Base-by-base conservation (phyloP, 2,888 invertebrate species). In the Caenorhabditis becei region DNA sequence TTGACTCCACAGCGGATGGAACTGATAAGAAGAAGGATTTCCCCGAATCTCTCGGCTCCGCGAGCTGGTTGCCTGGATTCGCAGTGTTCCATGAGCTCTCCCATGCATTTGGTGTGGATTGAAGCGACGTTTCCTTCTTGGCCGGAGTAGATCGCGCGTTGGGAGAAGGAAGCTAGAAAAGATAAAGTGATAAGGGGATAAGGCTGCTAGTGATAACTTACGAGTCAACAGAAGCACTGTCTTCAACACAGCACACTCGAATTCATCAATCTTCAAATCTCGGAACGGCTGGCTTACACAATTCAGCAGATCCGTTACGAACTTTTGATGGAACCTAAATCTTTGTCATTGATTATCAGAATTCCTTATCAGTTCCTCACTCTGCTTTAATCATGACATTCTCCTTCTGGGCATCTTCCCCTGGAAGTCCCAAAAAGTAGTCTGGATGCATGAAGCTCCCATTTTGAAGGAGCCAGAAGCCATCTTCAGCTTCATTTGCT, bases 391-490 rank as follows among this genome's bases (percentile, higher is more conserved):
- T 23, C 16, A 26, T 37, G 23, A 65, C 62, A 32, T 71, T 66
- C 47, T 59, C 61, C 11, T 54, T 28, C 16, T 37, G 11, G 10
- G 14, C 18, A 28, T 77, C 77, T 11, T 56, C 67, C 5, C 24
- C 69, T 0, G 81, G 69, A 11, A 83, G 62, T 20, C 83, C 83
- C n/a, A 59, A 70, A 24, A 77, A 69, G 44, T 83, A 82, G 28
- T 82, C 82, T 0, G 83, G 61, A 47, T 79, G 65, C 82, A 83
- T 83, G 49, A 77, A 83, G 26, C 77, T 82, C 5, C 71, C 78
- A 44, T 83, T 83, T 47, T 82, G 82, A n/a, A 83, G 65, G n/a
- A 83, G 66, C 81, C 81, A 83, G 23, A 77, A 62, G 1, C 74
- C 83, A 2, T 70, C 63, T 18, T 83, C 83, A 0, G 78, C 62